Conservation (phyloP, 2,888 invertebrate species). For the Chrysopilus asiliformis region DNA sequence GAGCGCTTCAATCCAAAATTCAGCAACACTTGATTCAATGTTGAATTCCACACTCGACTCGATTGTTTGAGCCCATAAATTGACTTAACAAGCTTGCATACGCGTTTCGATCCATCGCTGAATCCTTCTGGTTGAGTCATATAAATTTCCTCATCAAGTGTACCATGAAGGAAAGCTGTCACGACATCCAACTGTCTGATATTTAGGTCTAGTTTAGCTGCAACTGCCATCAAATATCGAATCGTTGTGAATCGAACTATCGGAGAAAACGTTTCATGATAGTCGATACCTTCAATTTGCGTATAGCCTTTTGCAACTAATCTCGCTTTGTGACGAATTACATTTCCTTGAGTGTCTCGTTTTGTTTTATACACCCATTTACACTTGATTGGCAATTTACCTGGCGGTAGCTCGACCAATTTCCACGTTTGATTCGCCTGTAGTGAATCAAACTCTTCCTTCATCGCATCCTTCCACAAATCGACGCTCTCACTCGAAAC, state of each 20-base stretch:
- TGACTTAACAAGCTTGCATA: constrained; percentile 13
- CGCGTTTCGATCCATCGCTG: constrained; percentile 10
- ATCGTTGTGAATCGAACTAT: constrained; percentile 9
- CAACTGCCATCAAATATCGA: constrained; percentile 4
- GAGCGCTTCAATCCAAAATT: too few relatives aligned
- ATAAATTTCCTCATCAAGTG: constrained; percentile 12
- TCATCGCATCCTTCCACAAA: constrained; percentile 15
- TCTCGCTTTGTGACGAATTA: constrained; percentile 9
- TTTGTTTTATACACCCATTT: constrained; percentile 3
- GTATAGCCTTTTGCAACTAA: constrained; percentile 12
- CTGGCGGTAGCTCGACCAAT: constrained; percentile 15
- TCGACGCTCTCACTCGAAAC: neutral
- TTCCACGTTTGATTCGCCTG: constrained; percentile 19
- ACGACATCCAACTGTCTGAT: constrained; percentile 14
- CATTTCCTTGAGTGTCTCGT: neutral
- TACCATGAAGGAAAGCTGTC: constrained; percentile 5
- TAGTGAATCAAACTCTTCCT: constrained; percentile 15
- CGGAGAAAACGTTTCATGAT: constrained; percentile 14
- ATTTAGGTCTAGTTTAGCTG: constrained; percentile 3
- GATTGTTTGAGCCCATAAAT: constrained; percentile 17
- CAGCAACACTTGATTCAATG: constrained; percentile 7
- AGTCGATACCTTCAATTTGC: constrained; percentile 12
- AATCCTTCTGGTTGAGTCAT: constrained; percentile 15
- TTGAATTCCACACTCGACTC: constrained; percentile 12
- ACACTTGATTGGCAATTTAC: constrained; percentile 12